Percentiles rank a stretch among this genome's conserved stretches.
phyloP scores from a whole-genome alignment of 2,797 vertebrate genomes.

The Acipenser transmontanus region DNA sequence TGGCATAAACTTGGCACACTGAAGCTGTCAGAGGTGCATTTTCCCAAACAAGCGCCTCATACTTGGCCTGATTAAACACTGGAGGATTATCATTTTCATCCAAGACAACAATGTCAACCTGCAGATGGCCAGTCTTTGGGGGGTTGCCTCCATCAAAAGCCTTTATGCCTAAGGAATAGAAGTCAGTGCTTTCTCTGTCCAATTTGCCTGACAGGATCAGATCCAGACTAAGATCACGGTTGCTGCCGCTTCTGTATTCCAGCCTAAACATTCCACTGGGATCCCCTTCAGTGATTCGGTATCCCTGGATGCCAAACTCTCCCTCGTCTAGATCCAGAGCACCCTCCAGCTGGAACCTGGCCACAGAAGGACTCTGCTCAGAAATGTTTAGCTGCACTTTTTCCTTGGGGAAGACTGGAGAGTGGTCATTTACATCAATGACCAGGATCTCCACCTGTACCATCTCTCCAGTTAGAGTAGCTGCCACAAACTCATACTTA shows the following conservation, averaged over 20 bases:
- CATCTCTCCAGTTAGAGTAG: slow-evolving; percentile 75
- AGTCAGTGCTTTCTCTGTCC: slow-evolving; percentile 65
- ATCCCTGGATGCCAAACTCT: slow-evolving; percentile 70
- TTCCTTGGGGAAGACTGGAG: slow-evolving; percentile 65
- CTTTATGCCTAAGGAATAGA: slow-evolving; percentile 67
- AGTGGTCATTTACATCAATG: slow-evolving; percentile 80
- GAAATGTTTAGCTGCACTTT: slow-evolving; percentile 64
- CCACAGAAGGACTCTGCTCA: slow-evolving; percentile 72
- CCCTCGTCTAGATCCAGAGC: slow-evolving; percentile 75
- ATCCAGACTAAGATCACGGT: slow-evolving; percentile 50
- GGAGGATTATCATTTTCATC: slow-evolving; percentile 91
- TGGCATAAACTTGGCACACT: slow-evolving; percentile 72
- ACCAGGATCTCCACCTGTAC: slow-evolving; percentile 76
- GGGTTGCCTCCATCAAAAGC: slow-evolving; percentile 83
- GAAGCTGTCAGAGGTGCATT: slow-evolving; percentile 51
- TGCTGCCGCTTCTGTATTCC: slow-evolving; percentile 39
- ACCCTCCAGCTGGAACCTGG: slow-evolving; percentile 69
- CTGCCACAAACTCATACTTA: slow-evolving; percentile 80
- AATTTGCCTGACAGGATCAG: slow-evolving; percentile 65
- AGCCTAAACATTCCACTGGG: slow-evolving; percentile 47
- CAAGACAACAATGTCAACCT: slow-evolving; percentile 62
- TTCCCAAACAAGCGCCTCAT: slow-evolving; percentile 66
- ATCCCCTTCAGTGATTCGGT: slow-evolving; percentile 56
- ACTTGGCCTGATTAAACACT: slow-evolving; percentile 69
- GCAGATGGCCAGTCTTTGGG: slow-evolving; percentile 57